Base-by-base conservation (phyloP, 2,888 invertebrate species). In the Macrophya alboannulata region DNA sequence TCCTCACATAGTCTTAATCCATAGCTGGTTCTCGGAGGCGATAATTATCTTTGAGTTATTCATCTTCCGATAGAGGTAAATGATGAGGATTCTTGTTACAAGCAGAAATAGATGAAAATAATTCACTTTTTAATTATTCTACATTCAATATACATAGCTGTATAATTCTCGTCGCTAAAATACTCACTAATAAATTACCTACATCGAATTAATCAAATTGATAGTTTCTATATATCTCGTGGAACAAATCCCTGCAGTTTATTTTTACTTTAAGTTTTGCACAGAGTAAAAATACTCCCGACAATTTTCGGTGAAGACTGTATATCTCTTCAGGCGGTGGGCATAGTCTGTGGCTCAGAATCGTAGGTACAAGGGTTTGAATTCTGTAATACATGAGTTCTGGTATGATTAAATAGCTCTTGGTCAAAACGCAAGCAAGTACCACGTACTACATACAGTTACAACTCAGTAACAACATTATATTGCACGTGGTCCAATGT, bases 281-380 rank as follows among this genome's bases (percentile, higher is more conserved):
- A 92, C 99, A 99, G 0, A 99, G 94, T 40, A 99, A 94, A 94
- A 99, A 99, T 17, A 98, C 97, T 0, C 99, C 99, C 0, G 99
- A 98, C 76, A 99, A 95, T 94, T 99, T 99, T 86, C 99, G 95
- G 93, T 99, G 99, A 31, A 99, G 95, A 0, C 99, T 99, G 94
- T 99, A 99, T 89, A 99, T 98, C 94, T 99, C 99, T 93, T 99
- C 99, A 0, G 99, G 99, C 0, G 99, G 99, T 1, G 99, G 99
- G 86, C 98, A 98, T 1, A 99, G 95, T 37, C 99, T 95, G 92
- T 99, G 98, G 72, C 97, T 96, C 83, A 99, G 95, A 95, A 99
- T 99, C 0, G 99, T 98, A 0, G 99, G 99, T 1, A 99, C 97
- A 31, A 98, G 94, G 5, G 96, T 95, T 88, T 99, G 98, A 87